phyloP scores from a whole-genome alignment of 2,113 vertebrate genomes.

The Syngnathus typhle region DNA sequence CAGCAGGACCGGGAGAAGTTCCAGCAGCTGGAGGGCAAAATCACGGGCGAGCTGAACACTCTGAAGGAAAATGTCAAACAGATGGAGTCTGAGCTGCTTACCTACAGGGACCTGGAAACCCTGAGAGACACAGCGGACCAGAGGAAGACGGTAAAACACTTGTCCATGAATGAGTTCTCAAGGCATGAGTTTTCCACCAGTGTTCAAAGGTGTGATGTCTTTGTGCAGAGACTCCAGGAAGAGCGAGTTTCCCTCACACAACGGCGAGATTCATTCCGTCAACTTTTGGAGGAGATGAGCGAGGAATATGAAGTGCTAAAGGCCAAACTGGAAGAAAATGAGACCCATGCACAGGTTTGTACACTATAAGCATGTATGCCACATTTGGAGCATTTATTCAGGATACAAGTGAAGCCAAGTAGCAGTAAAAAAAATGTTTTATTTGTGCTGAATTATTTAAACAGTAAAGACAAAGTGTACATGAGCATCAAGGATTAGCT shows the following conservation, averaged over 20 bases:
- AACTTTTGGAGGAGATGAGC: constrained; percentile 75
- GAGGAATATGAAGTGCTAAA: constrained; percentile 75
- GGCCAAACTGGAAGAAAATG: constrained; percentile 83
- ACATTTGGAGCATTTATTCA: background rate
- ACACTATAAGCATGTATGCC: background rate
- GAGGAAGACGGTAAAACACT: constrained; percentile 75
- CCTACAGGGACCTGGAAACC: constrained; percentile 80
- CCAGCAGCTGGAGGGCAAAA: constrained; percentile 88
- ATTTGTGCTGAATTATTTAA: too few relatives aligned
- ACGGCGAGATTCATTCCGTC: constrained; percentile 70
- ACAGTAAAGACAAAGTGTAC: too few relatives aligned
- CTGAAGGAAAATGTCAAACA: constrained; percentile 78
- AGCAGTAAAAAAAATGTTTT: too few relatives aligned
- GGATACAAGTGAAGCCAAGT: too few relatives aligned
- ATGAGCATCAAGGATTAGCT: too few relatives aligned
- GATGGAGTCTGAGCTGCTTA: constrained; percentile 76
- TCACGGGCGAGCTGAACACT: constrained; percentile 76
- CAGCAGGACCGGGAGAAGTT: constrained; percentile 94
- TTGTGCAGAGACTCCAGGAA: constrained; percentile 80
- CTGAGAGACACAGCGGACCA: constrained; percentile 81
- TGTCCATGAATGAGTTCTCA: background rate
- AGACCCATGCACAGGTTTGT: constrained; percentile 86
- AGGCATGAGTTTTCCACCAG: background rate
- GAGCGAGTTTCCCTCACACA: constrained; percentile 75
- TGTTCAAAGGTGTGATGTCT: background rate